Evolutionary conservation across 2,888 invertebrate species (phyloP).

Genomic region (Synergus itoensis): DNA sequence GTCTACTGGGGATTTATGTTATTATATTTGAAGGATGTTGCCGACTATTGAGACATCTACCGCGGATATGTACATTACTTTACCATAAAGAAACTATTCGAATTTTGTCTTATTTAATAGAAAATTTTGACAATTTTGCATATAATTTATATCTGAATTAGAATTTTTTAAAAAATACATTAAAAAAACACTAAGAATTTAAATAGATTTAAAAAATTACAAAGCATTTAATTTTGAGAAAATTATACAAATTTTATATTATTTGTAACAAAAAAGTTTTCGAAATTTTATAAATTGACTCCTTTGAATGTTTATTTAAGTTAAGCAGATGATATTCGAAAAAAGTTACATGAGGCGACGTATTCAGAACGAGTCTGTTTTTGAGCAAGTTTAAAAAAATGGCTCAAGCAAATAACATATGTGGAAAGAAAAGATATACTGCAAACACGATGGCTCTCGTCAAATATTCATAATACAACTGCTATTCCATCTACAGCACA

Average conservation of each 20-base stretch:
- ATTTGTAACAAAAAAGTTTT: background rate
- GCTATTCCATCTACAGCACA: conserved; percentile 52
- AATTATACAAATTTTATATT: too few species aligned
- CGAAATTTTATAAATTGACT: background rate
- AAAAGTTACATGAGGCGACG: background rate
- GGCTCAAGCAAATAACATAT: conserved; percentile 22
- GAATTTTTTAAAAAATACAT: too few species aligned
- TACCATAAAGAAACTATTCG: background rate
- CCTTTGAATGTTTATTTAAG: background rate
- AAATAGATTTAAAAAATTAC: too few species aligned
- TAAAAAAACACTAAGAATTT: too few species aligned
- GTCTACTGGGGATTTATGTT: conserved; percentile 50
- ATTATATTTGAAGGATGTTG: conserved; percentile 62
- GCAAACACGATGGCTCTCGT: conserved; percentile 66
- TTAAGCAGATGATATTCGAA: background rate
- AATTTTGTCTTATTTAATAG: too few species aligned
- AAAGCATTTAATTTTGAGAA: too few species aligned
- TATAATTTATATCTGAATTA: too few species aligned
- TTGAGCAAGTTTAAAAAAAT: conserved; percentile 35
- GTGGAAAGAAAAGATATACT: conserved; percentile 46
- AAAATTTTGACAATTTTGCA: too few species aligned
- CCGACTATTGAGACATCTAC: conserved; percentile 45
- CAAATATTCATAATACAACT: conserved; percentile 64
- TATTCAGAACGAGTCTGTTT: conserved; percentile 6
- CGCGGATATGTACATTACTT: background rate